Percentiles rank a stretch among this genome's conserved stretches.
Evolutionary conservation across 2,797 vertebrate genomes (phyloP).

Genomic region (Mus spretus): DNA sequence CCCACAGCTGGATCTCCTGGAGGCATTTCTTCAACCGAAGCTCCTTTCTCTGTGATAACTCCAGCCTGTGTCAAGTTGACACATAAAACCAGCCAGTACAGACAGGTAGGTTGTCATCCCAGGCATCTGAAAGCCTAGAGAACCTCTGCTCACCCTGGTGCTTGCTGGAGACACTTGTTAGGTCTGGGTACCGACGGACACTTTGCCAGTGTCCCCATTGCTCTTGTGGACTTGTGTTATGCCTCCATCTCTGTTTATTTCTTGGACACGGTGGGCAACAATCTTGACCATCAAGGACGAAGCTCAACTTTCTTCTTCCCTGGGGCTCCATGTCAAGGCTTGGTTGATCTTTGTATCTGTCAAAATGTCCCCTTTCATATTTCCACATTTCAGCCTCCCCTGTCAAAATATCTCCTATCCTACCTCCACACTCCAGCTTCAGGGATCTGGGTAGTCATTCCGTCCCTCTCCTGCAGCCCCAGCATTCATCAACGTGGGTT

Average conservation of each 20-base stretch:
- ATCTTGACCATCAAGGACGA: background rate
- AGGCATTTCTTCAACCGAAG: too few relatives aligned
- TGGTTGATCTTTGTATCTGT: too few relatives aligned
- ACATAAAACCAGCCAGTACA: too few relatives aligned
- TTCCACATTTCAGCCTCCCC: too few relatives aligned
- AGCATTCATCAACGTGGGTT: background rate
- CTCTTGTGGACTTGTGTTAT: background rate
- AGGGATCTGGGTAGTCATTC: background rate
- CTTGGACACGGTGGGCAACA: background rate
- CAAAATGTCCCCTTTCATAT: rapidly evolving
- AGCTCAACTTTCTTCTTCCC: background rate
- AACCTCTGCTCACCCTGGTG: background rate
- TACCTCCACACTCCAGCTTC: background rate
- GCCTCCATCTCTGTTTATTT: background rate
- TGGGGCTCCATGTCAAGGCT: too few relatives aligned
- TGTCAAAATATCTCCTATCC: too few relatives aligned
- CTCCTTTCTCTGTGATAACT: too few relatives aligned
- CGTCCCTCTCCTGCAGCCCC: background rate
- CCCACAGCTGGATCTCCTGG: too few relatives aligned
- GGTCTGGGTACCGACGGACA: background rate
- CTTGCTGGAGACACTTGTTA: background rate
- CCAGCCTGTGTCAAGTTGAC: too few relatives aligned
- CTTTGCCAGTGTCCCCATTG: background rate
- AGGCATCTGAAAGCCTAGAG: background rate
- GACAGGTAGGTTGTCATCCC: too few relatives aligned